Base-by-base conservation (phyloP, 2,888 invertebrate species). In the Amphipoea oculea region DNA sequence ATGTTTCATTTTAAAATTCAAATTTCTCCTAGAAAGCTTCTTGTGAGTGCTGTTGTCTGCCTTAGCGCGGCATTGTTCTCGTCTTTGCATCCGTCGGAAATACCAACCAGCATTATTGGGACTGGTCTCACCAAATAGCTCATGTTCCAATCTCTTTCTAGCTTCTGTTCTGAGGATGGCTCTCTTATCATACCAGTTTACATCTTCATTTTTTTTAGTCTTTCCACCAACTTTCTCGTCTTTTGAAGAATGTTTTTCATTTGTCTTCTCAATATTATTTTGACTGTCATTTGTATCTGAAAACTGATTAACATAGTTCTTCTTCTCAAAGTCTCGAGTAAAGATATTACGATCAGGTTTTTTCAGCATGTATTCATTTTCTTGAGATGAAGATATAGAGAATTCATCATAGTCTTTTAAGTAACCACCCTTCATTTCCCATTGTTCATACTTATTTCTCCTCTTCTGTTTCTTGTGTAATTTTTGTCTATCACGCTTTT, bases 371-470 rank as follows among this genome's bases (percentile, higher is more conserved):
- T 88, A 88, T 60, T 93, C 93, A 69, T 92, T 93, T 72, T 94
- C 94, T 81, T 92, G 93, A 48, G 93, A 90, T 80, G 93, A 94
- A 62, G 89, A 90, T 72, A 92, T 70, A 51, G 94, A 93, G 78
- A 93, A 92, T 70, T 95, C 94, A 87, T 96, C 96, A 90, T 93
- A 96, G 88, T 96, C 95, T 87, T 95, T 95, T 85, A 96, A 87
- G 76, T 95, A 95, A 45, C 95, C 96, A 51, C 94, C 95, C 86
- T 96, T 96, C 93, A 96, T 95, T 90, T 96, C 96, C 95, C 96
- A 96, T 81, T 96, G 95, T 84, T 96, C 96, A 90, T 96, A 95
- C 86, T 96, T 96, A 88, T 96, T 95, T 83, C 92, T 94, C 73
- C 95, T 94, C 84, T 96, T 96, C 87, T 95, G 96, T 83, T 95